Conservation (phyloP, 2,113 vertebrate species). For the Takifugu bimaculatus region DNA sequence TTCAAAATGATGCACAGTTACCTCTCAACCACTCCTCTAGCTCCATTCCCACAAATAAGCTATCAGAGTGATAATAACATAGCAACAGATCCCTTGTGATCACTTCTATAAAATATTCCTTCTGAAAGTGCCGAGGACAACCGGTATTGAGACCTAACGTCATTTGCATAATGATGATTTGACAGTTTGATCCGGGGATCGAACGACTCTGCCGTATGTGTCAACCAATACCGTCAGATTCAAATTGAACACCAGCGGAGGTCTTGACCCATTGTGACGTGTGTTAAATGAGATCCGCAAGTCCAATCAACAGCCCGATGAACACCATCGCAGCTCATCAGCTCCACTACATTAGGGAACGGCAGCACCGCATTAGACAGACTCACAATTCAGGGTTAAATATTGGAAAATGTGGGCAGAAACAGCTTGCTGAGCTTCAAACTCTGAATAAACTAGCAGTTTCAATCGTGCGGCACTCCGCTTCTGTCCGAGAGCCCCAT, state of each 20-base stretch:
- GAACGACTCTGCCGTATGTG: too few species aligned
- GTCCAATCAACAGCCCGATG: neutral
- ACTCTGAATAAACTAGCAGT: conserved; percentile 1
- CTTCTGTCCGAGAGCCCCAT: conserved; percentile 5
- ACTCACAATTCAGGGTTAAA: conserved; percentile 11
- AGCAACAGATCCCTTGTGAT: too few species aligned
- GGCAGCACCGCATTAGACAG: neutral
- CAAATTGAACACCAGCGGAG: neutral
- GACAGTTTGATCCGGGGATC: too few species aligned
- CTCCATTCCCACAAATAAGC: too few species aligned
- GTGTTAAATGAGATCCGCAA: conserved; percentile 1
- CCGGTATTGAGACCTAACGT: too few species aligned
- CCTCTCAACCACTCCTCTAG: too few species aligned
- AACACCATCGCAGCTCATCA: conserved; percentile 10
- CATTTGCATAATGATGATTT: too few species aligned
- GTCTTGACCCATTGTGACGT: neutral
- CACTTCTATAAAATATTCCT: too few species aligned
- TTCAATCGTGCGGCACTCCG: conserved; percentile 11
- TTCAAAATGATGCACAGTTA: too few species aligned
- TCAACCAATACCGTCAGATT: neutral
- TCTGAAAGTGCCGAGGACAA: neutral
- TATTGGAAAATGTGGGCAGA: conserved; percentile 9
- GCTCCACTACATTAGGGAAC: neutral
- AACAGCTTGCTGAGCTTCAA: conserved; percentile 2
- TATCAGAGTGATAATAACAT: too few species aligned